Evolutionary conservation across 1,140 invertebrate species (phyloP).

Genomic region (Aphidius gifuensis): DNA sequence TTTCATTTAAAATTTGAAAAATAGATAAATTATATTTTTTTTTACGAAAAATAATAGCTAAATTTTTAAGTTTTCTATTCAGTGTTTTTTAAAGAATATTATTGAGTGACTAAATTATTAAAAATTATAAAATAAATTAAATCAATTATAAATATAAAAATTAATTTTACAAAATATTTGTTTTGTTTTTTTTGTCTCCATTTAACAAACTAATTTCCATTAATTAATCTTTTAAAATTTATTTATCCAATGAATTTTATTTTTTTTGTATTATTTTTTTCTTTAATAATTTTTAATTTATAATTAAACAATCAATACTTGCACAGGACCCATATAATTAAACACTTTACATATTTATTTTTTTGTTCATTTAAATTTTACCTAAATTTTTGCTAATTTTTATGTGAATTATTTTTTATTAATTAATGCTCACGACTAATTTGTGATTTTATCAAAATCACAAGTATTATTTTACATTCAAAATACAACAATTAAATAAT

Average conservation of each 20-base stretch:
- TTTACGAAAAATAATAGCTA: too few relatives aligned
- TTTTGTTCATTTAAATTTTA: conserved; percentile 15
- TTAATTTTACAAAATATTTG: too few relatives aligned
- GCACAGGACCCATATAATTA: conserved; percentile 48
- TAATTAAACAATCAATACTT: conserved; percentile 44
- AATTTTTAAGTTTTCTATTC: too few relatives aligned
- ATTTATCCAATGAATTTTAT: not conserved
- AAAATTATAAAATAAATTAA: too few relatives aligned
- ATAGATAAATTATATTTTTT: too few relatives aligned
- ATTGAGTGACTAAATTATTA: too few relatives aligned
- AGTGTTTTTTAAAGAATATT: too few relatives aligned
- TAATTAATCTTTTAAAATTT: too few relatives aligned
- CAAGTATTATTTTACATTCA: not conserved
- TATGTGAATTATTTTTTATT: not conserved
- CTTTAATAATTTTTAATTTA: conserved; percentile 40
- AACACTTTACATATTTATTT: conserved; percentile 25
- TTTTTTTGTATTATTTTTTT: conserved; percentile 1
- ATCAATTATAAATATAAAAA: too few relatives aligned
- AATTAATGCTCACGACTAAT: not conserved
- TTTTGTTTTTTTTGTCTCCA: too few relatives aligned
- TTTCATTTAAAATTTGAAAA: too few relatives aligned
- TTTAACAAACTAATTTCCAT: too few relatives aligned
- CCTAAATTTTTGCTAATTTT: conserved; percentile 8
- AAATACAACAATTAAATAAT: not conserved
- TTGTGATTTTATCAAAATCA: not conserved